A percentile compares a stretch with the other conserved stretches of the same genome.
Conservation (phyloP, 1,140 invertebrate genomes). For the Delia radicum region DNA sequence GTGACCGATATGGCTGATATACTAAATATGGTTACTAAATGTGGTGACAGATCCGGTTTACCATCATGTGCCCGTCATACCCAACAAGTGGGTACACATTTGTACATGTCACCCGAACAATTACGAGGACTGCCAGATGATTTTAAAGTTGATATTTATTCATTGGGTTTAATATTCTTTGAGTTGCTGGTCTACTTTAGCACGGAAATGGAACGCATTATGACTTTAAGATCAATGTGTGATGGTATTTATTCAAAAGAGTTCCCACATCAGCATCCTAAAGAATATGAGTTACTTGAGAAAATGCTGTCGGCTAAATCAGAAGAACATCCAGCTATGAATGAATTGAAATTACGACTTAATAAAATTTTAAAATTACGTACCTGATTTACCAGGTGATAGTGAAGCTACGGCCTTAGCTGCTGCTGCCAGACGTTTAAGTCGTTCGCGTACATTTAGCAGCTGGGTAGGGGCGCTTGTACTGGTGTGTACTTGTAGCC, state of each 20-base stretch:
- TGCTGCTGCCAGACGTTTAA: constrained; percentile 40
- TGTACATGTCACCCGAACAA: constrained; percentile 98
- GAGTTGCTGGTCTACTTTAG: constrained; percentile 83
- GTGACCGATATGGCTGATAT: constrained; percentile 80
- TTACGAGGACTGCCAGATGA: constrained; percentile 75
- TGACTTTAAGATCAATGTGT: constrained; percentile 64
- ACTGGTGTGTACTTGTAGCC: too few species aligned
- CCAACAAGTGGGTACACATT: constrained; percentile 72
- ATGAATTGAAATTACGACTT: constrained; percentile 61
- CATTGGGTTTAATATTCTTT: constrained; percentile 92
- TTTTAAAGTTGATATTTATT: constrained; percentile 96
- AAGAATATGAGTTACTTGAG: constrained; percentile 69
- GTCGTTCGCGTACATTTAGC: constrained; percentile 47
- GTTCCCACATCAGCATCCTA: constrained; percentile 66
- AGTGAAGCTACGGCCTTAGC: constrained; percentile 38
- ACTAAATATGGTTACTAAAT: constrained; percentile 55
- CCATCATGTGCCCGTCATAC: constrained; percentile 57
- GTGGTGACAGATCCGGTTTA: constrained; percentile 39
- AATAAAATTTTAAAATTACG: constrained; percentile 40
- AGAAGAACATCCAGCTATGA: constrained; percentile 71
- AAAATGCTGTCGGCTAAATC: constrained; percentile 77
- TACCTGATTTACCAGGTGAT: constrained; percentile 38
- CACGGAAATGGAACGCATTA: constrained; percentile 86
- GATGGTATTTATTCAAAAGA: constrained; percentile 69
- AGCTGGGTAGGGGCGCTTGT: too few species aligned